Percentiles rank a stretch among this genome's conserved stretches.
These are phyloP conservation scores for Sylvietta virens DNA, from an alignment of 2,113 vertebrate genomes.

Conservation along the genomic window DNA sequence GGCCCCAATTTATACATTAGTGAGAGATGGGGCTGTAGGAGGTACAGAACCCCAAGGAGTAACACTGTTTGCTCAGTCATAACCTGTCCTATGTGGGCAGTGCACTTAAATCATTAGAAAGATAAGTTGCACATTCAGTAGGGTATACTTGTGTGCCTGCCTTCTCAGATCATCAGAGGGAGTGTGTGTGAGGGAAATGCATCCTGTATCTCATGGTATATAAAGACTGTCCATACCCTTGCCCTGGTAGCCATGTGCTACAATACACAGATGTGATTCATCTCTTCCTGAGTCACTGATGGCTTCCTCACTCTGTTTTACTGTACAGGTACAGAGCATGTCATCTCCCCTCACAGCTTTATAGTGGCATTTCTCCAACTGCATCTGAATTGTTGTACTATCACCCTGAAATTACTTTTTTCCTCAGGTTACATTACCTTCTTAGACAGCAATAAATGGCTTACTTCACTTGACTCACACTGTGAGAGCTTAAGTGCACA, in stretches of 20 bases:
- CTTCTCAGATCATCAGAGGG: neutral
- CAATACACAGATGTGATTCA: neutral
- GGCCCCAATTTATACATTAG: fast-evolving
- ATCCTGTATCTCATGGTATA: neutral
- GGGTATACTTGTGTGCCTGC: neutral
- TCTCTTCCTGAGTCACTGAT: neutral
- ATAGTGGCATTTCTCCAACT: neutral
- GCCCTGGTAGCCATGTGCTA: neutral
- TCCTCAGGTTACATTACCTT: neutral
- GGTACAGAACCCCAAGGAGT: neutral
- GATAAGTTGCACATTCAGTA: neutral
- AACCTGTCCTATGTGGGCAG: neutral
- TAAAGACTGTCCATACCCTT: neutral
- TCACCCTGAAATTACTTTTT: neutral
- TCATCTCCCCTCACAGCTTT: neutral
- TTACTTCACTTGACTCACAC: neutral
- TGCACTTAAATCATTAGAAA: neutral
- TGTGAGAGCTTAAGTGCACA: neutral
- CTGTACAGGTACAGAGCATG: neutral
- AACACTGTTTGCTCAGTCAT: neutral
- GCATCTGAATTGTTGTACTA: neutral
- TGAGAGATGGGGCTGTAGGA: neutral
- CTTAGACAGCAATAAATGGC: neutral
- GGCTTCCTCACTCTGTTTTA: neutral
- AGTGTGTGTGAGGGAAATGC: neutral